Base-by-base conservation (phyloP, 2,113 vertebrate genomes). In the Pao palembangensis region DNA sequence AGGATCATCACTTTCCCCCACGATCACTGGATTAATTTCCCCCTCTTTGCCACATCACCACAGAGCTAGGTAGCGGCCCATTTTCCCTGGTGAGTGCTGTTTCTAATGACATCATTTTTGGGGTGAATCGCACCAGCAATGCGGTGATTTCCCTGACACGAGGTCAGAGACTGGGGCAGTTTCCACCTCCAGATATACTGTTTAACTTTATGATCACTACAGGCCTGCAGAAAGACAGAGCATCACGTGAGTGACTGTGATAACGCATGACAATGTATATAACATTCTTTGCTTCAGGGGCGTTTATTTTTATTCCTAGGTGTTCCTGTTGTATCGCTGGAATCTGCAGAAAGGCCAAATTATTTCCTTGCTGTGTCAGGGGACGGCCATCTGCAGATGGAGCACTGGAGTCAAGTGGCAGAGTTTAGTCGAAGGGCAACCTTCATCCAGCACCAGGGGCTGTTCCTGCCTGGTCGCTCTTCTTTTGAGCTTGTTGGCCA, bases 141-240 rank as follows among this genome's bases (percentile, higher is more conserved):
- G 91, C 75, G 13, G 88, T 98, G 71, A 94, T 98, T 85, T 92
- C 95, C 60, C 83, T 97, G 58, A 80, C 91, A 60, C 94, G 88
- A 89, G 87, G 69, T 28, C 25, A 28, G 3, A 83, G 85, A 67
- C 63, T 80, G 23, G 84, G 87, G 14, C 81, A 88, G 73, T 85
- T 82, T 57, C 78, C 87, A 48, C 60, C 82, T n/a, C 70, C 80
- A 12, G 82, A 89, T 54, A 73, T 94, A 23, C 88, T 94, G 79
- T 97, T 96, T 84, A 96, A 92, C 88, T 96, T 99, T 87, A 98
- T 99, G 97, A 88, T 99, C 83, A 96, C 94, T 54, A 88, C 91
- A 55, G 95, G 94, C 53, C 90, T 99, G 84, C 93, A 93, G 76
- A 95, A 93, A 85, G 94, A 96, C 68, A 92, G 93, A 76, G 83